Evolutionary conservation across 2,888 invertebrate species (phyloP), one percentile per base, ranked within the genome.

Genomic region (Colletes collaris): DNA sequence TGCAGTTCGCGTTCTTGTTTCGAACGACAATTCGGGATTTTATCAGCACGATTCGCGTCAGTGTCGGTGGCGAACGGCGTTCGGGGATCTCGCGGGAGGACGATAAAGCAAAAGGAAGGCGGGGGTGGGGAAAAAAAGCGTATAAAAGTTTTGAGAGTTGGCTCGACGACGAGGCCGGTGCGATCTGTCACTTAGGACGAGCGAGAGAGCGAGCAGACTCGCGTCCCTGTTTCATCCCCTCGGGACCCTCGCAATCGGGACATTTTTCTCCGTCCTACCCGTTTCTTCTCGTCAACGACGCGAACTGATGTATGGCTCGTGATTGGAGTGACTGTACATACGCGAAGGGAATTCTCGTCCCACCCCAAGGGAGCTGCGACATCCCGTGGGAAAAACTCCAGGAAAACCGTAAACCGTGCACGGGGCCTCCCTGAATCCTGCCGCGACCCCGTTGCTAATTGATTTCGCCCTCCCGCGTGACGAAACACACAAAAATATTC

Each of bases 241-340:
- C 63, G 90, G 84, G 90, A 89, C 83, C 83, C 81, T 86, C 81
- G 75, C 85, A 81, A 86, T 86, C 86, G 80, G 82, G 79, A 85
- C 83, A 81, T 84, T 86, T 86, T 86, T 80, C 83, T 74, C 76
- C 68, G 60, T 27, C 59, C 82, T 67, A 53, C 16, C 63, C 64
- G 70, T 70, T 78, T 81, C 79, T 82, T 81, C 83, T 81, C 85
- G 75, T 81, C 83, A 81, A 67, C 78, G 62, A 82, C 85, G 82
- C 87, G 71, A 83, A 81, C 88, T 90, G 89, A 90, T 89, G 89
- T 89, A 90, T 88, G 83, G 87, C 86, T 86, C 88, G 87, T 91
- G 91, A 91, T 90, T 90, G 90, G 86, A 90, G 89, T 87, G 87
- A 88, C 86, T 86, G 85, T 77, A 76, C 84, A 63, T 74, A 79